Conservation (phyloP, 64 coral and sea anemone genomes). For the Actinia equina region DNA sequence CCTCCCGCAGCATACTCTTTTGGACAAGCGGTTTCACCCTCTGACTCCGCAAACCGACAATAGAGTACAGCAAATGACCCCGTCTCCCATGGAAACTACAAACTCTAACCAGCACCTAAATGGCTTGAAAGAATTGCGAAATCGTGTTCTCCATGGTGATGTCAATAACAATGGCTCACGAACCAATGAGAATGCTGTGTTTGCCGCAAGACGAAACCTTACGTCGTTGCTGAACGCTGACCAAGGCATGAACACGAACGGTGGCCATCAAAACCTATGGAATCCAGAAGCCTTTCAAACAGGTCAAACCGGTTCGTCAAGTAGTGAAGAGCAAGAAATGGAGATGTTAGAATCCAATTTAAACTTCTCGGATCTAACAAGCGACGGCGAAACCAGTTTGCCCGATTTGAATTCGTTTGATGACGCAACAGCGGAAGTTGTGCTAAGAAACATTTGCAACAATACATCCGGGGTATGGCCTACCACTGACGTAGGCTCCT, state of each 20-base stretch:
- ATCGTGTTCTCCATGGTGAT: conserved; percentile 88
- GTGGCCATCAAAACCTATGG: conserved; percentile 10
- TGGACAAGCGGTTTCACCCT: conserved; percentile 86
- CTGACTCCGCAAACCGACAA: conserved; percentile 87
- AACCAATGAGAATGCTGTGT: conserved; percentile 60
- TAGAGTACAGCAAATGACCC: conserved; percentile 71
- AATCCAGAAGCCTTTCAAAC: conserved; percentile 20
- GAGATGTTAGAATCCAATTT: conserved; percentile 81
- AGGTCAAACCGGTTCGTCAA: conserved; percentile 15
- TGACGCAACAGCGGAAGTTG: conserved; percentile 80
- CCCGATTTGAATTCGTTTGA: conserved; percentile 80
- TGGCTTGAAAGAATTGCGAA: conserved; percentile 93
- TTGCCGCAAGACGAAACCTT: conserved; percentile 79
- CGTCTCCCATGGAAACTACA: conserved; percentile 59
- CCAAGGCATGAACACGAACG: conserved; percentile 33
- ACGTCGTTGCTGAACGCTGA: conserved; percentile 85
- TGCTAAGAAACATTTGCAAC: conserved; percentile 93
- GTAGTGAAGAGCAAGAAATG: conserved; percentile 86
- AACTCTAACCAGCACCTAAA: conserved; percentile 68
- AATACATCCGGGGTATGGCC: conserved; percentile 93
- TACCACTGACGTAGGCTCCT: conserved; percentile 51
- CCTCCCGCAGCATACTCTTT: conserved; percentile 71
- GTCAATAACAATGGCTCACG: conserved; percentile 96
- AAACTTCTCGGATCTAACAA: conserved; percentile 83
- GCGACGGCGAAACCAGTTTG: conserved; percentile 66